These are phyloP conservation scores for Zhengitettix transpicula DNA, from an alignment of 2,888 invertebrate species.

Conservation along the genomic window DNA sequence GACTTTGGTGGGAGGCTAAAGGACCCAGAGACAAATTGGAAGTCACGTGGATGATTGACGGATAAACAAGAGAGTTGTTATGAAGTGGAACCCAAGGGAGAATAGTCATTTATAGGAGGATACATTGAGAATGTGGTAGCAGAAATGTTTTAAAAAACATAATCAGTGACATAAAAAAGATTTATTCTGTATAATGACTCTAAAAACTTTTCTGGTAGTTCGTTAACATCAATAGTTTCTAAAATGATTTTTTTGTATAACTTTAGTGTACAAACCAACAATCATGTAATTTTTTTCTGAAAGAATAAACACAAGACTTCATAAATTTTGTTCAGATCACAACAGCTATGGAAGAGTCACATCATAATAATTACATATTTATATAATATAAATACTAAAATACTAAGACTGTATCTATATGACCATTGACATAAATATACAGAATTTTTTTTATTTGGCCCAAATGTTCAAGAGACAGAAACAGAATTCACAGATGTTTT, in stretches of 20 bases:
- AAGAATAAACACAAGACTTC: background rate
- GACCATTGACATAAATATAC: constrained; percentile 6
- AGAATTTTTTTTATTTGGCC: constrained; percentile 18
- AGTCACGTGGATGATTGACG: no score
- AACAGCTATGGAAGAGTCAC: background rate
- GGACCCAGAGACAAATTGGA: no score
- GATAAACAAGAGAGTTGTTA: no score
- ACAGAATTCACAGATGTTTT: constrained; percentile 13
- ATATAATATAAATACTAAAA: constrained; percentile 10
- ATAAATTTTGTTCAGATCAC: background rate
- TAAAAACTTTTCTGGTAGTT: background rate
- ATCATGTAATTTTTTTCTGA: background rate
- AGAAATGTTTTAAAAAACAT: no score
- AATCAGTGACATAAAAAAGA: no score
- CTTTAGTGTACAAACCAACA: background rate
- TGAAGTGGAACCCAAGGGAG: no score
- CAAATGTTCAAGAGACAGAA: constrained; percentile 33
- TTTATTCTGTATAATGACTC: background rate
- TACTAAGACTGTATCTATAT: constrained; percentile 4
- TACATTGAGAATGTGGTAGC: no score
- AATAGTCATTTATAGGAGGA: no score
- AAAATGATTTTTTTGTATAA: background rate
- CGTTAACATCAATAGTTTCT: background rate
- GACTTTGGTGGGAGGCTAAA: no score
- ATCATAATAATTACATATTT: constrained; percentile 9